phyloP scores from a whole-genome alignment of 2,113 vertebrate species.

The Aldabrachelys gigantea region DNA sequence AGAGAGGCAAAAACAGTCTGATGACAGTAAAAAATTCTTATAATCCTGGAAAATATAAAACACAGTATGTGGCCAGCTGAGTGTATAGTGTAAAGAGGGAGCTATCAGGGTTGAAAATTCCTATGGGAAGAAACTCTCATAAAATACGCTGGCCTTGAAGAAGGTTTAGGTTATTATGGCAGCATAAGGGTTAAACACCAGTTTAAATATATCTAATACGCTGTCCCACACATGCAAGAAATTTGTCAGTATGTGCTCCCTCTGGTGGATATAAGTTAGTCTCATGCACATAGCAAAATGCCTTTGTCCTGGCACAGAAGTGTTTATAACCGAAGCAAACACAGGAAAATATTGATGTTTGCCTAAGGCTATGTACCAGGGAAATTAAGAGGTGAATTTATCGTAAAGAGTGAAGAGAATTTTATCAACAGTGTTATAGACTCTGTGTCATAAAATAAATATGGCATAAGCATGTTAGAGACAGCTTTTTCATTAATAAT shows the following conservation, averaged over 20 bases:
- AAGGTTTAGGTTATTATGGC: background rate
- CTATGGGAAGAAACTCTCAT: rapidly evolving
- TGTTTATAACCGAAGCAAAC: background rate
- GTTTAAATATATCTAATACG: background rate
- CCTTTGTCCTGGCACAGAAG: background rate
- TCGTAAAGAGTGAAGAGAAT: background rate
- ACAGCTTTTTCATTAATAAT: background rate
- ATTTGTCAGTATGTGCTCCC: background rate
- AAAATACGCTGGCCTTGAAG: background rate
- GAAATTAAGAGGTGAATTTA: rapidly evolving
- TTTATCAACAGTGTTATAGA: background rate
- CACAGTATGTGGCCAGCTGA: background rate
- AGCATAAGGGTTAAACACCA: background rate
- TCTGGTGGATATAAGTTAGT: background rate
- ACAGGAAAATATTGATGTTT: background rate
- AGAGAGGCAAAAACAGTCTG: background rate
- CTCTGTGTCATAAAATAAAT: background rate
- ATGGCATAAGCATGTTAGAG: background rate
- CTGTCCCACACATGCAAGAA: background rate
- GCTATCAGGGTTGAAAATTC: background rate
- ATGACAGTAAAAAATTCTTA: background rate
- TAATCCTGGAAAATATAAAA: background rate
- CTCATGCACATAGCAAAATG: background rate
- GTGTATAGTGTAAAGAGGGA: background rate
- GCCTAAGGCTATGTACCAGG: background rate